phyloP scores from a whole-genome alignment of 2,888 invertebrate genomes.

The Noctua janthe region DNA sequence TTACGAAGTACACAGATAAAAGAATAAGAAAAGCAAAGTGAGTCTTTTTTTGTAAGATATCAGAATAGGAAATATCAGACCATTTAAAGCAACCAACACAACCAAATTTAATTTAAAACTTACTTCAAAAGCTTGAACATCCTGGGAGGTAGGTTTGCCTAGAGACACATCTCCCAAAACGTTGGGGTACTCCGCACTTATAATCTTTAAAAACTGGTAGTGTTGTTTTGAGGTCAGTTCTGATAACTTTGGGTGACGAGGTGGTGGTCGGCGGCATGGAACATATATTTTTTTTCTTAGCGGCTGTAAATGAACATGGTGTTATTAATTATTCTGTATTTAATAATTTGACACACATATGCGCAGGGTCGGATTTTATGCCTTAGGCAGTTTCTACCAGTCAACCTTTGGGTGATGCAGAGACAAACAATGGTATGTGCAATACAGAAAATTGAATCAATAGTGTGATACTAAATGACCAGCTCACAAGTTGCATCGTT shows the following conservation, averaged over 20 bases:
- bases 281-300: constrained; percentile 67
- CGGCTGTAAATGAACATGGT: constrained; percentile 63
- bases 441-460: neutral
- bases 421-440: neutral
- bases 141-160: constrained; percentile 73
- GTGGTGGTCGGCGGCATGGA: constrained; percentile 72
- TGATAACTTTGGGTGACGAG: constrained; percentile 78
- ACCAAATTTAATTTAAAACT: constrained; percentile 6
- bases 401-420: neutral
- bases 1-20: neutral
- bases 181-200: constrained; percentile 73
- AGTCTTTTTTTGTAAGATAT: neutral
- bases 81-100: neutral
- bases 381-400: neutral
- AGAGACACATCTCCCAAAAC: constrained; percentile 72
- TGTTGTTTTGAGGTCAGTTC: constrained; percentile 76
- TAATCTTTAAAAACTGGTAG: constrained; percentile 76
- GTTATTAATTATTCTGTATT: neutral
- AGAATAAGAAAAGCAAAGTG: neutral
- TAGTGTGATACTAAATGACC: neutral
- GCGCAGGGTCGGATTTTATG: neutral
- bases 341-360: neutral
- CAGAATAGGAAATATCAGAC: neutral
- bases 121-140: constrained; percentile 79
- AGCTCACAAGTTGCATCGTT: neutral